A percentile compares a stretch with the other conserved stretches of the same genome.
Evolutionary conservation across 2,888 invertebrate species (phyloP).

Genomic region (Oxycera nigricornis): DNA sequence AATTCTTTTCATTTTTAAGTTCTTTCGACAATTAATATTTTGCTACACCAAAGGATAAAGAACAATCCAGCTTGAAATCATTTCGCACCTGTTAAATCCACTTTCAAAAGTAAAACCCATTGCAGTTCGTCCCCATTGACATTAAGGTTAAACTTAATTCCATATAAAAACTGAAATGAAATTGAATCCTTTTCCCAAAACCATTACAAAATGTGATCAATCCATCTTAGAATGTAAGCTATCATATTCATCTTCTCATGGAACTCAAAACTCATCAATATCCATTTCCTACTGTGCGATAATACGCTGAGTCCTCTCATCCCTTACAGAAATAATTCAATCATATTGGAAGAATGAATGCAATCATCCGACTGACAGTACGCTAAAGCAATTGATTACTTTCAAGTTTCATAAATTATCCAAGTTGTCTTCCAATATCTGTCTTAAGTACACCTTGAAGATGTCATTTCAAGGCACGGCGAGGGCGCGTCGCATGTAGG

Average conservation of each 20-base stretch:
- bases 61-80: too few species aligned
- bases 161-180: not conserved
- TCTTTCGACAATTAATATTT: too few species aligned
- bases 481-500: too few species aligned
- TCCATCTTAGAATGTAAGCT: not conserved
- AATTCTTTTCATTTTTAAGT: too few species aligned
- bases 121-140: too few species aligned
- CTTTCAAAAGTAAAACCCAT: too few species aligned
- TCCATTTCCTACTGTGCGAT: not conserved
- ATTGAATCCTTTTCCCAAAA: constrained; percentile 1
- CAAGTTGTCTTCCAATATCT: not conserved
- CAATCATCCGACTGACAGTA: not conserved
- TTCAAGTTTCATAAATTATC: not conserved
- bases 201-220: not conserved
- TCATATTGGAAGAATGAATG: not conserved
- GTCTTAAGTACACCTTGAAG: not conserved
- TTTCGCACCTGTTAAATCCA: too few species aligned
- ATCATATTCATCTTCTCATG: not conserved
- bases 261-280: not conserved
- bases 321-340: not conserved
- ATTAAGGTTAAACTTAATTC: not conserved
- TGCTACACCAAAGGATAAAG: too few species aligned
- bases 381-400: constrained; percentile 1
- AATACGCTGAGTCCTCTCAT: not conserved
- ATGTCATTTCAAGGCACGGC: not conserved